These are phyloP conservation scores for Cephus pygmeus DNA, from an alignment of 2,888 invertebrate species.

Conservation along the genomic window DNA sequence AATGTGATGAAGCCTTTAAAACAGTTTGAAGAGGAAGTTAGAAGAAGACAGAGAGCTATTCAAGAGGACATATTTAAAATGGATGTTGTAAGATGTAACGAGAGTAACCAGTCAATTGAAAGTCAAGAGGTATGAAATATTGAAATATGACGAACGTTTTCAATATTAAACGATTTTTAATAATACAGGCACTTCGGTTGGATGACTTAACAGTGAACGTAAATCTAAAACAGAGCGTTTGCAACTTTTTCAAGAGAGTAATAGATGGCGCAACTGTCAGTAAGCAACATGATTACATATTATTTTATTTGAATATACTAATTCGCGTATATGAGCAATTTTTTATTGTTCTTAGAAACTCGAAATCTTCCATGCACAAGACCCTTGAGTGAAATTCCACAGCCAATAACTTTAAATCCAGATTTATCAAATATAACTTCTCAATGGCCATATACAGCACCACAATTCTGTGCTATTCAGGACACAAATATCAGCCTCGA, in stretches of 20 bases:
- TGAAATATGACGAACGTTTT: not conserved
- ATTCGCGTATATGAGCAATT: not conserved
- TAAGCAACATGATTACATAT: conserved; percentile 6
- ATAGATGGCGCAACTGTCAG: conserved; percentile 20
- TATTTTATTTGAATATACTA: conserved; percentile 15
- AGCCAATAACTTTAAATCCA: not conserved
- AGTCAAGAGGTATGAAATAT: conserved; percentile 7
- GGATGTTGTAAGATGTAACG: conserved; percentile 40
- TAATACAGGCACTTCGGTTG: conserved; percentile 13
- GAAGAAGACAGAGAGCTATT: conserved; percentile 36
- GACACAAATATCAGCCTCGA: not conserved
- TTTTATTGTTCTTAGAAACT: conserved; percentile 24
- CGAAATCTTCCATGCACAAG: conserved; percentile 30
- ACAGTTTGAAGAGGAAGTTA: conserved; percentile 25
- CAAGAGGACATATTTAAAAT: conserved; percentile 47
- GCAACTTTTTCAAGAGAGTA: conserved; percentile 42
- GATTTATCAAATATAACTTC: not conserved
- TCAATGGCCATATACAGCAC: not conserved
- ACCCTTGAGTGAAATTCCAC: conserved; percentile 12
- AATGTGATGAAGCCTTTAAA: not conserved
- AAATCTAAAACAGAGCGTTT: conserved; percentile 40
- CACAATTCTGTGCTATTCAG: not conserved
- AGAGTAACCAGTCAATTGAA: conserved; percentile 20
- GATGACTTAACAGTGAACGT: conserved; percentile 33
- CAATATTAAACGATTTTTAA: not conserved